These are phyloP conservation scores for Caerostris extrusa DNA, from an alignment of 1,140 invertebrate species.

Conservation along the genomic window DNA sequence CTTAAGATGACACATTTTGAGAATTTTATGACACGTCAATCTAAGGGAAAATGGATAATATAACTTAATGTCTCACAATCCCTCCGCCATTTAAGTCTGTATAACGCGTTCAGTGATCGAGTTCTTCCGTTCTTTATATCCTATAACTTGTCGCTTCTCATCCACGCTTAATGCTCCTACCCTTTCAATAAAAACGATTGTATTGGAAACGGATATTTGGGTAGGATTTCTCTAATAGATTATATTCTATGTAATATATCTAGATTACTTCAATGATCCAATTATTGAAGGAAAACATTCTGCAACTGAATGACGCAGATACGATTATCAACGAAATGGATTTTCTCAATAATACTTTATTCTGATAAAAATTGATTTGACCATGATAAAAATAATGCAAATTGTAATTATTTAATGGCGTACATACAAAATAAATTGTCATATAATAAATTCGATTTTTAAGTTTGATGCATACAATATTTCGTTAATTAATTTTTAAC, in stretches of 20 bases:
- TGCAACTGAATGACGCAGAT: neutral
- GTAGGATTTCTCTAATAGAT: neutral
- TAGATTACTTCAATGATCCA: neutral
- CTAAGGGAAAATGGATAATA: too few species aligned
- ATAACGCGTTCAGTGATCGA: neutral
- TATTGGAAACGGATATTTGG: neutral
- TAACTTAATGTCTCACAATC: too few species aligned
- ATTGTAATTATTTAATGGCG: neutral
- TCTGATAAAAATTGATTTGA: neutral
- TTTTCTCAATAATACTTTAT: neutral
- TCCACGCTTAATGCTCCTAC: neutral
- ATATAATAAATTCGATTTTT: too few species aligned
- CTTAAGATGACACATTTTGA: too few species aligned
- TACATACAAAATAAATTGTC: too few species aligned
- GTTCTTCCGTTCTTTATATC: neutral
- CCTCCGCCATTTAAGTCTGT: neutral
- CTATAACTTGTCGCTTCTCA: neutral
- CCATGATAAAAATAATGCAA: neutral
- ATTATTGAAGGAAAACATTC: neutral
- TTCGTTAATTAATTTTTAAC: too few species aligned
- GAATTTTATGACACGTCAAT: too few species aligned
- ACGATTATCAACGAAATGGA: neutral
- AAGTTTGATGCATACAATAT: too few species aligned
- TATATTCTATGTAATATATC: neutral
- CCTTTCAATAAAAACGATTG: slow-evolving; percentile 1